Percentiles rank a stretch among this genome's conserved stretches.
These are phyloP conservation scores for Melanocharis versteri DNA, from an alignment of 2,113 vertebrate genomes.

Conservation along the genomic window DNA sequence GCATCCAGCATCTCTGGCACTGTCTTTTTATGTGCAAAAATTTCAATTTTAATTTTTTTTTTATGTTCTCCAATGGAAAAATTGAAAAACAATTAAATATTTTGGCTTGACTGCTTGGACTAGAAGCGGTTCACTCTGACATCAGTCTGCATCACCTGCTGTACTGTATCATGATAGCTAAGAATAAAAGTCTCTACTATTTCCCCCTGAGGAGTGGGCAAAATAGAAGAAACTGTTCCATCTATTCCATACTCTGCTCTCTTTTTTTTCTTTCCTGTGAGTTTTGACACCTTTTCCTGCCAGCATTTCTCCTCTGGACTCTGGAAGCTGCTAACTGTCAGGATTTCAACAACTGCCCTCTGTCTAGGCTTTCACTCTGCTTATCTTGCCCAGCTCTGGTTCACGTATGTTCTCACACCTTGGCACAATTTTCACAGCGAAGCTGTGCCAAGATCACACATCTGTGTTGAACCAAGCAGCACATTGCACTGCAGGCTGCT, in stretches of 20 bases:
- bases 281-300: neutral
- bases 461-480: neutral
- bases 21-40: neutral
- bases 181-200: neutral
- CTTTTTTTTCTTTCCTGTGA: neutral
- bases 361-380: neutral
- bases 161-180: neutral
- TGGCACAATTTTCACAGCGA: neutral
- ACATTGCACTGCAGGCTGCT: neutral
- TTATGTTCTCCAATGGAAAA: neutral
- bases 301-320: neutral
- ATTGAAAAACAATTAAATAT: neutral
- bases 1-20: neutral
- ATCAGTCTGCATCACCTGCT: neutral
- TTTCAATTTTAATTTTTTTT: neutral
- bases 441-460: neutral
- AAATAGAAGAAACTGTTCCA: neutral
- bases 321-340: neutral
- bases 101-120: neutral
- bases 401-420: neutral
- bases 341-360: neutral
- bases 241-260: neutral
- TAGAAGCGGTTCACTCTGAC: neutral
- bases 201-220: neutral
- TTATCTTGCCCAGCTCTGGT: constrained; percentile 7